These are phyloP conservation scores for Drosophila neutralis DNA, from an alignment of 2,888 invertebrate genomes.

Conservation along the genomic window DNA sequence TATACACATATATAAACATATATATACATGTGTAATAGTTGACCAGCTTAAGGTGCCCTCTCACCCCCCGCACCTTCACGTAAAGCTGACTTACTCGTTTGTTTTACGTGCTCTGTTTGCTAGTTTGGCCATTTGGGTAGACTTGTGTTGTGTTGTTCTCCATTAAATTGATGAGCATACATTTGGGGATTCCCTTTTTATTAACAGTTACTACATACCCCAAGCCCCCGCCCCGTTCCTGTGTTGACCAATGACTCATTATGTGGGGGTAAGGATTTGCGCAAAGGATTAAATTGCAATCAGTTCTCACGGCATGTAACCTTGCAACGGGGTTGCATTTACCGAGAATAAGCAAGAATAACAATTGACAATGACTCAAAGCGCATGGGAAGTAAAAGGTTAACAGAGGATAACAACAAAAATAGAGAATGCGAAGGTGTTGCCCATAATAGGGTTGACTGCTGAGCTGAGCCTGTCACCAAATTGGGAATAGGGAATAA, in stretches of 20 bases:
- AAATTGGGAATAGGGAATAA: slow-evolving; percentile 38
- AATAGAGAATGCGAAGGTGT: slow-evolving; percentile 54
- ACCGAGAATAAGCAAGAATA: slow-evolving; percentile 34
- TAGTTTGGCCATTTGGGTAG: slow-evolving; percentile 50
- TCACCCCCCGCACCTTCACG: background rate
- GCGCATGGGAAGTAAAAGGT: slow-evolving; percentile 71
- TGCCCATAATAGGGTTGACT: slow-evolving; percentile 55
- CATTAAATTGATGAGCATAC: slow-evolving; percentile 68
- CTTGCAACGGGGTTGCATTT: slow-evolving; percentile 49
- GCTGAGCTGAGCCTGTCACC: slow-evolving; percentile 47
- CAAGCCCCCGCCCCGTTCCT: background rate
- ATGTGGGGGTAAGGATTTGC: slow-evolving; percentile 36
- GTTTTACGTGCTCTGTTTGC: slow-evolving; percentile 51
- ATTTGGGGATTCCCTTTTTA: slow-evolving; percentile 71
- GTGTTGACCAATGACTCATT: slow-evolving; percentile 36
- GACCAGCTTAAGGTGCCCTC: background rate
- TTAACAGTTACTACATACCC: slow-evolving; percentile 13
- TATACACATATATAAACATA: slow-evolving; percentile 11
- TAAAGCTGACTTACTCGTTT: slow-evolving; percentile 21
- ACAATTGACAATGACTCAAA: slow-evolving; percentile 29
- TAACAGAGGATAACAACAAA: slow-evolving; percentile 39
- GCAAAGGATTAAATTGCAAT: slow-evolving; percentile 68
- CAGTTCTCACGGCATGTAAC: slow-evolving; percentile 70
- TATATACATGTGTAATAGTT: background rate
- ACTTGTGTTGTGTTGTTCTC: slow-evolving; percentile 34